phyloP scores from a whole-genome alignment of 2,797 vertebrate genomes.

The Chaetodon trifasciatus region DNA sequence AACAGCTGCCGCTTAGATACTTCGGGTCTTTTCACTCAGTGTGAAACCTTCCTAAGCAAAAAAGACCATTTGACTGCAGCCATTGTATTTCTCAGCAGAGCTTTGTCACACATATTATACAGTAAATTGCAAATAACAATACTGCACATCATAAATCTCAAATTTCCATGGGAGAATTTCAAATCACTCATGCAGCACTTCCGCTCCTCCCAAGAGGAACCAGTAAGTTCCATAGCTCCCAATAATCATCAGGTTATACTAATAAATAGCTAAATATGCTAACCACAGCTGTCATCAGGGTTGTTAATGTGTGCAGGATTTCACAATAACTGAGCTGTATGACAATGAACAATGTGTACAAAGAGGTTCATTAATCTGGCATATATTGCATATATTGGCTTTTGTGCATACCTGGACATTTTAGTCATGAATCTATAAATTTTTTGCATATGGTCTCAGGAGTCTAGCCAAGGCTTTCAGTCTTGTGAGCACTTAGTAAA shows the following conservation, averaged over 20 bases:
- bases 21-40: too few relatives aligned
- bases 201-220: not conserved
- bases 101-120: not conserved
- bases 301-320: not conserved
- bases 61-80: too few relatives aligned
- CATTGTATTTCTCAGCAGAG: not conserved
- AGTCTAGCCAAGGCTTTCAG: constrained; percentile 41
- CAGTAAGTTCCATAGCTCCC: not conserved
- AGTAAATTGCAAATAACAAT: not conserved
- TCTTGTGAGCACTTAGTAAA: constrained; percentile 59
- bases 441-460: constrained; percentile 33
- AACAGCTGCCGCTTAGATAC: too few relatives aligned
- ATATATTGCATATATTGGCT: constrained; percentile 15
- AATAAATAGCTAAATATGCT: not conserved
- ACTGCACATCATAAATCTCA: not conserved
- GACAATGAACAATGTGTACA: not conserved
- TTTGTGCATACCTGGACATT: constrained; percentile 25
- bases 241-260: not conserved
- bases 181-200: constrained; percentile 1
- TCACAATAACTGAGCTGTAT: constrained; percentile 26
- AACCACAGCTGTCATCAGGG: not conserved
- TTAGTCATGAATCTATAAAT: constrained; percentile 40
- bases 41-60: too few relatives aligned
- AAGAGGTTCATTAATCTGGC: constrained; percentile 29
- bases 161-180: not conserved